phyloP scores from a whole-genome alignment of 2,113 vertebrate genomes.

The Mandrillus leucophaeus region DNA sequence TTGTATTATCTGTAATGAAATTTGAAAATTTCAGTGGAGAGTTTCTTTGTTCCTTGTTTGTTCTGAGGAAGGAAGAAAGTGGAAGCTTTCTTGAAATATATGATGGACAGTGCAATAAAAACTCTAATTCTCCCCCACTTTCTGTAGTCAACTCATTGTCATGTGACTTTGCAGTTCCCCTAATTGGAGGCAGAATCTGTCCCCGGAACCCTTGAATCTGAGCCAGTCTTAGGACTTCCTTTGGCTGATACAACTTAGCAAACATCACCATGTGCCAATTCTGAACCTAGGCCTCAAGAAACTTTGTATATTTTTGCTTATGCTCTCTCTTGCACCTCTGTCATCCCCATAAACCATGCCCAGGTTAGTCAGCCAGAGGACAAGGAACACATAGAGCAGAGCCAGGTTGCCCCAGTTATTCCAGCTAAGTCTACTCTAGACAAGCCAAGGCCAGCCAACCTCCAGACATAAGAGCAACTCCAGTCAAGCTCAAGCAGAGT shows the following conservation, averaged over 20 bases:
- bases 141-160: background rate
- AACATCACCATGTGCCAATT: background rate
- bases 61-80: background rate
- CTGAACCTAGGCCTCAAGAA: background rate
- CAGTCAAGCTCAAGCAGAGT: background rate
- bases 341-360: background rate
- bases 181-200: background rate
- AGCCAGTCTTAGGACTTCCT: background rate
- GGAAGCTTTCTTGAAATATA: background rate
- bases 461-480: background rate
- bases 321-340: background rate
- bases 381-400: background rate
- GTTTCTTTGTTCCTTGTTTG: background rate
- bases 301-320: background rate
- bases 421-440: background rate
- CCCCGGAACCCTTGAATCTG: background rate
- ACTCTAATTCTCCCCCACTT: background rate
- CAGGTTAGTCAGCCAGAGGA: background rate
- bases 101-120: background rate
- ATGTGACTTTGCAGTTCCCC: background rate
- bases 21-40: background rate
- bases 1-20: background rate
- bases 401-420: background rate
- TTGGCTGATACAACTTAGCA: background rate
- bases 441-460: background rate